phyloP scores from a whole-genome alignment of 2,888 invertebrate genomes.

The Clunio marinus region DNA sequence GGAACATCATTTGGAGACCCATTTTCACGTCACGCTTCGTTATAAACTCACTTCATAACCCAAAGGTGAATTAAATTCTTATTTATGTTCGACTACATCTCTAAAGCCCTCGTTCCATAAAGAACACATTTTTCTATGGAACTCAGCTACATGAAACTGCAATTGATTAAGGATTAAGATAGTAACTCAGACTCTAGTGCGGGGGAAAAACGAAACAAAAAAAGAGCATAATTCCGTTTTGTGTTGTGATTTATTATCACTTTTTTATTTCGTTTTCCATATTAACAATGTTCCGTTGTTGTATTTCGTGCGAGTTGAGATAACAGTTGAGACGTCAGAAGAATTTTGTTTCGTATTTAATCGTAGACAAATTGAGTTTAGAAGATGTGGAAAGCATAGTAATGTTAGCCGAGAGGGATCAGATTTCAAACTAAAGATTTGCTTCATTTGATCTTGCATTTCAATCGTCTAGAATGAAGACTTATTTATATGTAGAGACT shows the following conservation, averaged over 20 bases:
- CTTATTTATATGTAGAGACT: no score
- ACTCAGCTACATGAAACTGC: conserved; percentile 27
- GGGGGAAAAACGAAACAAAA: conserved; percentile 7
- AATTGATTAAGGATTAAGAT: conserved; percentile 38
- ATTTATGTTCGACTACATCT: conserved; percentile 5
- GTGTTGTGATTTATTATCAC: conserved; percentile 28
- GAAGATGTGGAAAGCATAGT: background rate
- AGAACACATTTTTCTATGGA: background rate
- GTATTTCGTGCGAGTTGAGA: conserved; percentile 20
- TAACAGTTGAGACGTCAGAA: conserved; percentile 22
- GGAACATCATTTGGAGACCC: background rate
- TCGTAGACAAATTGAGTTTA: background rate
- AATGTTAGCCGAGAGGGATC: no score
- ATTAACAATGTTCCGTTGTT: background rate
- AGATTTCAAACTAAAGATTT: no score
- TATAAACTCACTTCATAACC: background rate
- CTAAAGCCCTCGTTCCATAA: background rate
- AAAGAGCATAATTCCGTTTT: conserved; percentile 27
- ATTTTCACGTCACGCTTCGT: background rate
- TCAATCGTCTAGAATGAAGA: no score
- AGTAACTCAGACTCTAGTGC: conserved; percentile 29
- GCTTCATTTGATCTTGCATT: no score
- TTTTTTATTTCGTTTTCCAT: conserved; percentile 8
- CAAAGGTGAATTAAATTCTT: conserved; percentile 17
- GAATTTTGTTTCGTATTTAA: conserved; percentile 14